phyloP scores from a whole-genome alignment of 2,888 invertebrate species.

The Loripinus fragilis region DNA sequence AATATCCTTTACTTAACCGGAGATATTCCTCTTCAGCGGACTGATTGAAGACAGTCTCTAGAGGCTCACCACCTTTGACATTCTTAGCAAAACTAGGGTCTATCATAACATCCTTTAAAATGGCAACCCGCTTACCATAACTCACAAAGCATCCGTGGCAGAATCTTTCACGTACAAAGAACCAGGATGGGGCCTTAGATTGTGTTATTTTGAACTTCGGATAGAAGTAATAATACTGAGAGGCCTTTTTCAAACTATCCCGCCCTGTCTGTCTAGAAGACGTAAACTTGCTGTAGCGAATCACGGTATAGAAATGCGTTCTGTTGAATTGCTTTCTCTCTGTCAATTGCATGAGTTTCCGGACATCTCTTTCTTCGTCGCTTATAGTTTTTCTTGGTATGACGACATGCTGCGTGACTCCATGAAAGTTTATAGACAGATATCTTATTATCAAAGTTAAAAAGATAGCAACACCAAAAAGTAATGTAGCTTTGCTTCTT shows the following conservation, averaged over 20 bases:
- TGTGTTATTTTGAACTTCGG: not conserved
- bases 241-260: not conserved
- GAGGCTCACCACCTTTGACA: constrained; percentile 43
- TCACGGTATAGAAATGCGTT: not conserved
- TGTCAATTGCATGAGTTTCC: not conserved
- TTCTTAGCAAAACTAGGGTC: constrained; percentile 42
- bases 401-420: not conserved
- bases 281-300: not conserved
- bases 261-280: not conserved
- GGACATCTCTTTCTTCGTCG: not conserved
- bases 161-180: constrained; percentile 16
- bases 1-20: constrained; percentile 32
- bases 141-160: constrained; percentile 41
- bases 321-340: not conserved
- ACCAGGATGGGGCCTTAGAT: constrained; percentile 20
- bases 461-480: not conserved
- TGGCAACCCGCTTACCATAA: constrained; percentile 33
- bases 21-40: constrained; percentile 38
- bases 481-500: not conserved
- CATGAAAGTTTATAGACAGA: not conserved
- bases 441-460: not conserved
- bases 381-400: not conserved
- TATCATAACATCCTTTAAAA: constrained; percentile 38
- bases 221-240: not conserved
- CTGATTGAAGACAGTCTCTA: constrained; percentile 41